Evolutionary conservation across 2,113 vertebrate species (phyloP).

Genomic region (Notothenia rossii): DNA sequence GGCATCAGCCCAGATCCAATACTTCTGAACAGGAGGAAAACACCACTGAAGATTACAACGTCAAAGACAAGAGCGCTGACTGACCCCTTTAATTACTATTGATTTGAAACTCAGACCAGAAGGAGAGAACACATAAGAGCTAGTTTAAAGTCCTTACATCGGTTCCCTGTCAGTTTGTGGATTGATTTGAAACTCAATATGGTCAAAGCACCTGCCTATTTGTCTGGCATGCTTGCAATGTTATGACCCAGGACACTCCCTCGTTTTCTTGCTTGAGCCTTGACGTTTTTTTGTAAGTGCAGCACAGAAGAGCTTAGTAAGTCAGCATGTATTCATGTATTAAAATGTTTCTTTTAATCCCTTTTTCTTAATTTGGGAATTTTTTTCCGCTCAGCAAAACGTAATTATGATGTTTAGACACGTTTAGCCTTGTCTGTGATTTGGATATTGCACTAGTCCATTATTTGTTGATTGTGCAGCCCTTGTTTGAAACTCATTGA

Average conservation of each 20-base stretch:
- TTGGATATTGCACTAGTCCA: too few species aligned
- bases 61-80: background rate
- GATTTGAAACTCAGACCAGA: background rate
- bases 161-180: slow-evolving; percentile 21
- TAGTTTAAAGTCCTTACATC: slow-evolving; percentile 23
- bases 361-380: too few species aligned
- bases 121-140: slow-evolving; percentile 14
- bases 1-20: slow-evolving; percentile 18
- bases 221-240: background rate
- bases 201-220: slow-evolving; percentile 12
- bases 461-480: too few species aligned
- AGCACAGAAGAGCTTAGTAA: background rate
- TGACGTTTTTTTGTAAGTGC: background rate
- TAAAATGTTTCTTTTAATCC: too few species aligned
- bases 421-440: too few species aligned
- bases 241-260: slow-evolving; percentile 6
- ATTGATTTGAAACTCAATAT: slow-evolving; percentile 10
- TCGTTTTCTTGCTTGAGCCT: background rate
- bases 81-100: background rate
- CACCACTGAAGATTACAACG: background rate
- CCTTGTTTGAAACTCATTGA: background rate
- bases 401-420: too few species aligned
- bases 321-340: too few species aligned
- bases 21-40: background rate
- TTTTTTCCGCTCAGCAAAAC: too few species aligned